Percentiles rank a stretch among this genome's conserved stretches.
Evolutionary conservation across 2,113 vertebrate genomes (phyloP).

Genomic region (Panurus biarmicus): DNA sequence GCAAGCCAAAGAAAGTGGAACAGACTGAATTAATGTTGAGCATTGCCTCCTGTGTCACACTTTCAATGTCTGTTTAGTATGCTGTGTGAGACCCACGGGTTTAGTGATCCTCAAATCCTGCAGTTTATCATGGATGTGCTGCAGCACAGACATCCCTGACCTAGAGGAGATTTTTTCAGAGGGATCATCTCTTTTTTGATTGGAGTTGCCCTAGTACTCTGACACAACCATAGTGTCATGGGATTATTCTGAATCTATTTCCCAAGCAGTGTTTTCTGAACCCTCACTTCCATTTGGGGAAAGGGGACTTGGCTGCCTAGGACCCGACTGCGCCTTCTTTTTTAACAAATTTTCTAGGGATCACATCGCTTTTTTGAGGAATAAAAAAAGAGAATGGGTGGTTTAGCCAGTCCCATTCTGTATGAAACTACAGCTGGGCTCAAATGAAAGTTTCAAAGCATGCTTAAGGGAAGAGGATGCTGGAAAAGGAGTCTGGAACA

Average conservation of each 20-base stretch:
- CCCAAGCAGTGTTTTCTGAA: neutral
- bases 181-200: neutral
- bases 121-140: neutral
- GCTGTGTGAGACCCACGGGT: neutral
- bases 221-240: accelerated
- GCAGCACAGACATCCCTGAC: neutral
- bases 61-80: neutral
- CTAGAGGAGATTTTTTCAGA: neutral
- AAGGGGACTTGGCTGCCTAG: neutral
- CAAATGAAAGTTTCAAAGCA: neutral
- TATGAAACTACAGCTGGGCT: neutral
- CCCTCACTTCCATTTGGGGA: neutral
- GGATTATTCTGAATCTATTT: neutral
- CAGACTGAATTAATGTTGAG: neutral
- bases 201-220: neutral
- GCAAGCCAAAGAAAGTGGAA: neutral
- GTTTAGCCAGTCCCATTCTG: neutral
- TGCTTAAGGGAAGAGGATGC: neutral
- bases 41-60: neutral
- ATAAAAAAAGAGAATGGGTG: neutral
- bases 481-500: neutral
- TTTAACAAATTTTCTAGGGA: neutral
- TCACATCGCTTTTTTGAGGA: neutral
- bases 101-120: neutral
- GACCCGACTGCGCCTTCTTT: neutral